Evolutionary conservation across 2,797 vertebrate species (phyloP).

Genomic region (Lepus townsendii): DNA sequence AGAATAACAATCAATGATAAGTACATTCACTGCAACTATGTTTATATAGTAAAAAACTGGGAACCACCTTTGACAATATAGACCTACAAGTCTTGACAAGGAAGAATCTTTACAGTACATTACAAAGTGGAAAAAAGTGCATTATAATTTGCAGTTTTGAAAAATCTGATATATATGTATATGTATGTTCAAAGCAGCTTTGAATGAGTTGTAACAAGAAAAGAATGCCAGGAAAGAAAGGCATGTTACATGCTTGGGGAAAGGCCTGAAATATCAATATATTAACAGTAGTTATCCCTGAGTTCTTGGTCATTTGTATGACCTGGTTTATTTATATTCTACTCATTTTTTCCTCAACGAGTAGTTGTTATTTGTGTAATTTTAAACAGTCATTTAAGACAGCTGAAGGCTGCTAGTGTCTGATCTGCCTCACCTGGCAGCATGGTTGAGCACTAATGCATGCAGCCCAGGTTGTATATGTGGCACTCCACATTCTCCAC

Average conservation of each 20-base stretch:
- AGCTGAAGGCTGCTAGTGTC: not conserved
- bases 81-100: constrained; percentile 23
- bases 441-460: not conserved
- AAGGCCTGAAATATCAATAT: constrained; percentile 11
- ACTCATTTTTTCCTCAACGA: not conserved
- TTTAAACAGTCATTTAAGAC: constrained; percentile 43
- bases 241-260: not conserved
- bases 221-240: no score
- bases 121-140: not conserved
- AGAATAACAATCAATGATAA: not conserved
- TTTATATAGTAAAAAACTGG: constrained; percentile 10
- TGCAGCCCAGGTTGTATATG: not conserved
- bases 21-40: not conserved
- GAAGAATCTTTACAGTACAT: not conserved
- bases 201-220: no score
- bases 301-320: constrained; percentile 28
- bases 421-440: not conserved
- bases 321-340: constrained; percentile 33
- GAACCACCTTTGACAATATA: constrained; percentile 11
- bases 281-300: constrained; percentile 15
- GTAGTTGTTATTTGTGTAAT: constrained; percentile 29
- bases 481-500: constrained; percentile 52
- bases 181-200: no score
- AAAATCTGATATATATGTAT: constrained; percentile 8
- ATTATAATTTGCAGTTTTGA: constrained; percentile 49